Evolutionary conservation across 2,797 vertebrate genomes (phyloP), one percentile per base, ranked within the genome.

Genomic region (Sebastes hopkinsi): DNA sequence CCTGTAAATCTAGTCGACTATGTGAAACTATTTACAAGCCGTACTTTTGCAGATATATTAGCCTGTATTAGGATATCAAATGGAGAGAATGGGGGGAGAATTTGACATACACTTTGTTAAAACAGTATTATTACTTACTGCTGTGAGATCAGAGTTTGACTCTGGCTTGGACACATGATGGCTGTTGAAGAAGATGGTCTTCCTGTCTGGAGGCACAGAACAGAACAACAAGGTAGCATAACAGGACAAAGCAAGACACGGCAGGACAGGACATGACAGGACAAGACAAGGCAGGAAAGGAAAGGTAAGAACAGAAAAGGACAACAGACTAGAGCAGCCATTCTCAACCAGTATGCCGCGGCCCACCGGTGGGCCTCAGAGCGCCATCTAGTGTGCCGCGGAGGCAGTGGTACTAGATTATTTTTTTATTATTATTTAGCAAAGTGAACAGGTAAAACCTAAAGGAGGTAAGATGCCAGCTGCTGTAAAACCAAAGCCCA

Each of bases 111-210:
- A 42, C 32, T 27, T 36, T 34, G 6, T 25, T 52, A n/a, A 59
- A 36, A 20, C 34, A 34, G 20, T 14, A 14, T 27, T 32, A 8
- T 3, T 59, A 82, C 94, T 92, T 62, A 96, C 96, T 34, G 93
- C 91, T 8, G 94, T 95, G 22, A 96, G 93, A 72, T 95, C 92
- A 20, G 95, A 96, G 76, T 82, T 94, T 8, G 95, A 96, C 88
- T 96, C 95, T 0, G 95, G 95, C 72, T 96, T 96, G 61, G 96
- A 96, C 69, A 96, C 95, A 30, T 96, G 90, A 2, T 95, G 95
- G 54, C 96, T 96, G 91, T 96, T 95, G 79, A 96, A 96, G 85
- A 96, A 96, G 73, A 96, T 96, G 2, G 94, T 95, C 76, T 92
- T 82, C 83, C 93, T 94, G 69, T 96, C 96, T 96, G 90, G 3